Percentiles rank a stretch among this genome's conserved stretches.
phyloP scores from a whole-genome alignment of 2,113 vertebrate genomes.

The Cyanoderma ruficeps region DNA sequence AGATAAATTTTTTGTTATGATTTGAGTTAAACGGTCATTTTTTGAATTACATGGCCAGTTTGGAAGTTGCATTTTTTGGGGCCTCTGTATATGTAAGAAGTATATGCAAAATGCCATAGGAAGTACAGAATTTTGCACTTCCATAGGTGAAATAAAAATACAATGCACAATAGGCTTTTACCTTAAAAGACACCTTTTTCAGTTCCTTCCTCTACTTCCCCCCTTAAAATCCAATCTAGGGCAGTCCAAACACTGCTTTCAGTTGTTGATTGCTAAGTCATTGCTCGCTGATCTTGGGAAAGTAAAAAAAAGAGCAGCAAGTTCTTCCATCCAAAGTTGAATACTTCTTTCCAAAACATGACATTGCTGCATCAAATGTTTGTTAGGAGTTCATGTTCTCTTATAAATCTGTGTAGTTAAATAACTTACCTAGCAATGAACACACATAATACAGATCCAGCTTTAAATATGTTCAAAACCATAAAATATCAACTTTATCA shows the following conservation, averaged over 20 bases:
- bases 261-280: background rate
- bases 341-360: background rate
- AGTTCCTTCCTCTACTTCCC: background rate
- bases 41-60: background rate
- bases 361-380: accelerated
- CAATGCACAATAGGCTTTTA: background rate
- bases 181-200: background rate
- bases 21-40: background rate
- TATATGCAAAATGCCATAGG: background rate
- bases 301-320: background rate
- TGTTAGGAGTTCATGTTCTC: background rate
- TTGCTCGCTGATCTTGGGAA: background rate
- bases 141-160: background rate
- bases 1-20: background rate
- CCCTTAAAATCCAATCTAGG: background rate
- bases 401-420: background rate
- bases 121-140: background rate
- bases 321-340: background rate
- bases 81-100: background rate
- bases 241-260: background rate
- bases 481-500: background rate
- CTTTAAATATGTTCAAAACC: background rate
- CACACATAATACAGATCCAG: background rate
- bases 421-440: background rate
- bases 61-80: background rate